phyloP scores from a whole-genome alignment of 1,140 invertebrate genomes.

The Tetragonula clypearis region DNA sequence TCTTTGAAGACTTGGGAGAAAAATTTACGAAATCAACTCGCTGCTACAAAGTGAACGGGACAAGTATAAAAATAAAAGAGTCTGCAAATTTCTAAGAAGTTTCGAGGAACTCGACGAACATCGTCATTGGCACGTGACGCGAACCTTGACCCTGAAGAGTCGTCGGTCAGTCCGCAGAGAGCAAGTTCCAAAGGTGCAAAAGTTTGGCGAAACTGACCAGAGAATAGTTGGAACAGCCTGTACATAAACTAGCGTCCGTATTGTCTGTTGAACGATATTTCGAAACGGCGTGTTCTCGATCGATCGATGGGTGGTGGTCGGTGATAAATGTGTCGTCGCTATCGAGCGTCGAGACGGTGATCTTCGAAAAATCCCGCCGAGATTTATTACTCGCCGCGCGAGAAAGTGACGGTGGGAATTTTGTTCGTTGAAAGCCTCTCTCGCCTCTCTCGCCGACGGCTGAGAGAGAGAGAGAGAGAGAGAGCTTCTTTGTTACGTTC shows the following conservation, averaged over 20 bases:
- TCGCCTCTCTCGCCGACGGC: too few species aligned
- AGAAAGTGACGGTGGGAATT: constrained; percentile 30
- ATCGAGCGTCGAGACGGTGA: neutral
- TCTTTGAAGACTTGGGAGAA: too few species aligned
- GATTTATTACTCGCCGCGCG: constrained; percentile 18
- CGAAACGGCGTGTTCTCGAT: constrained; percentile 20
- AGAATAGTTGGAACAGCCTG: neutral
- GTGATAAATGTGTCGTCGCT: constrained; percentile 5
- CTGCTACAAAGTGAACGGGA: too few species aligned
- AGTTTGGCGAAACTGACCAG: constrained; percentile 46
- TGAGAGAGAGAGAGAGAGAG: too few species aligned
- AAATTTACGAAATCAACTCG: too few species aligned
- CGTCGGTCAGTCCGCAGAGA: constrained; percentile 9
- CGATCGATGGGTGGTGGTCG: constrained; percentile 22
- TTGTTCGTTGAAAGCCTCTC: neutral
- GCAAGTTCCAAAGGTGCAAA: constrained; percentile 46
- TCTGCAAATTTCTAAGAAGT: too few species aligned
- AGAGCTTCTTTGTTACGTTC: neutral
- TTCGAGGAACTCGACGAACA: neutral
- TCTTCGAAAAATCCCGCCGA: neutral
- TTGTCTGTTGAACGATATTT: neutral
- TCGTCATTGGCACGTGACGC: constrained; percentile 31
- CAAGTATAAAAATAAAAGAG: too few species aligned
- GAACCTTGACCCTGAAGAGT: constrained; percentile 53
- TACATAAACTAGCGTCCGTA: neutral